phyloP scores from a whole-genome alignment of 2,797 vertebrate species.

The Etheostoma nigrum region DNA sequence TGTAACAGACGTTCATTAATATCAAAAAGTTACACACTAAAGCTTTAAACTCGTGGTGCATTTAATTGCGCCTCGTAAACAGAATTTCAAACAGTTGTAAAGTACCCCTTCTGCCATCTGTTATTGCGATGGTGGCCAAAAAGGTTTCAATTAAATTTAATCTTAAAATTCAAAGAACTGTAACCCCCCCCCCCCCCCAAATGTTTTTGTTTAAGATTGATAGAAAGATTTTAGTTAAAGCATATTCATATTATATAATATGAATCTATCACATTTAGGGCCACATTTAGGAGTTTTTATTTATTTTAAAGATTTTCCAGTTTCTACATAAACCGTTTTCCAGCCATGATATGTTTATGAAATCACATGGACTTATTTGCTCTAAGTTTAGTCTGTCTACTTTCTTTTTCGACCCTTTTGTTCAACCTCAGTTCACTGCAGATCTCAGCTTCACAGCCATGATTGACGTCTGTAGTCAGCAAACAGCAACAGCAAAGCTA shows the following conservation, averaged over 20 bases:
- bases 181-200: too few species aligned
- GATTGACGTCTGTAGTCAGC: neutral
- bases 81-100: too few species aligned
- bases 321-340: neutral
- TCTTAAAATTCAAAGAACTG: too few species aligned
- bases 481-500: neutral
- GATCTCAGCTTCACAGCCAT: neutral
- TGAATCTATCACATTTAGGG: neutral
- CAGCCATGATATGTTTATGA: neutral
- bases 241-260: neutral
- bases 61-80: too few species aligned
- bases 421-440: neutral
- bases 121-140: too few species aligned
- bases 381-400: constrained; percentile 24
- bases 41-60: too few species aligned
- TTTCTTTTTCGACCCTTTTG: constrained; percentile 25
- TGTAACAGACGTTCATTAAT: too few species aligned
- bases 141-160: too few species aligned
- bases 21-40: too few species aligned
- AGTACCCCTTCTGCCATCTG: too few species aligned
- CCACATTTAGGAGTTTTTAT: too few species aligned
- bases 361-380: neutral
- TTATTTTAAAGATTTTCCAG: neutral
- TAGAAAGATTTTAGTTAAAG: neutral
- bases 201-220: neutral